phyloP scores from a whole-genome alignment of 2,113 vertebrate genomes.

The Psittacara wagleri region DNA sequence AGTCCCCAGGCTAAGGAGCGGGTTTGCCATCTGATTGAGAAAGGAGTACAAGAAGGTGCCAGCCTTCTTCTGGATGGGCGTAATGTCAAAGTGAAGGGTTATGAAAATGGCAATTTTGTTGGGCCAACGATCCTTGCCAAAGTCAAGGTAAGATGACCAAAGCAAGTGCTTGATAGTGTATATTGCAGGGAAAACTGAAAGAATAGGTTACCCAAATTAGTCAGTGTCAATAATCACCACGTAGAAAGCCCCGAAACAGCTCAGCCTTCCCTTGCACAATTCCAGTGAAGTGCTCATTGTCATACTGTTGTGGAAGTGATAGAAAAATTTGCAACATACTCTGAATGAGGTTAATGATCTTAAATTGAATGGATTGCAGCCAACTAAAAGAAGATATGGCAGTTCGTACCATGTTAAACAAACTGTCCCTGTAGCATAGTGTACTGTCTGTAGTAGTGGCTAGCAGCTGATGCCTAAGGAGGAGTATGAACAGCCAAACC shows the following conservation, averaged over 20 bases:
- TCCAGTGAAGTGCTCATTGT: neutral
- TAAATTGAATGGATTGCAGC: neutral
- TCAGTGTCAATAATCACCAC: neutral
- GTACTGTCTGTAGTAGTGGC: neutral
- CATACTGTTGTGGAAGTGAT: neutral
- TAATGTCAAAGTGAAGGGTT: constrained; percentile 89
- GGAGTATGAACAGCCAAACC: neutral
- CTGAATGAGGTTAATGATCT: neutral
- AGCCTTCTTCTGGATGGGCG: constrained; percentile 89
- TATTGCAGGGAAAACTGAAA: neutral
- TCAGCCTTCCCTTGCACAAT: neutral
- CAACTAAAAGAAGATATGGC: neutral
- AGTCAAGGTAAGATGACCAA: constrained; percentile 82
- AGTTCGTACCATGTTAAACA: neutral
- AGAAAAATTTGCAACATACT: neutral
- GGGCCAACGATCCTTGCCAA: constrained; percentile 89
- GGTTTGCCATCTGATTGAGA: constrained; percentile 90
- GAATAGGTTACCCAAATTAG: neutral
- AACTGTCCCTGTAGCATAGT: neutral
- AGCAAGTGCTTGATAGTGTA: neutral
- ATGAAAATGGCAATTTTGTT: constrained; percentile 94
- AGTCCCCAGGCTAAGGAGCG: constrained; percentile 87
- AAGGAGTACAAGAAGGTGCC: constrained; percentile 90
- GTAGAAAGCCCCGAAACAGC: neutral
- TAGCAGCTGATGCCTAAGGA: neutral